Evolutionary conservation across 2,113 vertebrate genomes (phyloP).

Genomic region (Crotophaga sulcirostris): DNA sequence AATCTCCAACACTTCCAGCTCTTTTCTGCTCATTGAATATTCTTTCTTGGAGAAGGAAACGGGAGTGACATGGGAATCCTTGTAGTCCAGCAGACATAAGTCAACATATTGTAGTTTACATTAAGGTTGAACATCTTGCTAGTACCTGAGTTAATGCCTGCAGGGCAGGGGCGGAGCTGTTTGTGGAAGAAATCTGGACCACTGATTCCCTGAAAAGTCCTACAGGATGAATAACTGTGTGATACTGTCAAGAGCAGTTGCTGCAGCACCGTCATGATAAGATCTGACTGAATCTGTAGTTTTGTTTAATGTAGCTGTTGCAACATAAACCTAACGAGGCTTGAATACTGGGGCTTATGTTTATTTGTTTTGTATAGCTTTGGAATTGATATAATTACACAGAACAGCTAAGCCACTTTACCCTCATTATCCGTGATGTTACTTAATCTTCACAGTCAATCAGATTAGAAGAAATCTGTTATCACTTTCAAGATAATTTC

Average conservation of each 20-base stretch:
- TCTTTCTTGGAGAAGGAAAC: not conserved
- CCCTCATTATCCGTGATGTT: constrained; percentile 29
- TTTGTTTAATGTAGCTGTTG: constrained; percentile 20
- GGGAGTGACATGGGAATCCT: not conserved
- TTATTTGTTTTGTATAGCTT: constrained; percentile 50
- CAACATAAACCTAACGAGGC: constrained; percentile 32
- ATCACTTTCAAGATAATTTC: not conserved
- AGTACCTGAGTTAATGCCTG: not conserved
- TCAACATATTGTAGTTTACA: not conserved
- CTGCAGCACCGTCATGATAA: not conserved
- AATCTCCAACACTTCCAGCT: not conserved
- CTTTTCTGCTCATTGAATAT: not conserved
- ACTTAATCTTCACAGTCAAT: constrained; percentile 49
- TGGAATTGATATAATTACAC: constrained; percentile 54
- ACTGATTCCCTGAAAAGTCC: not conserved
- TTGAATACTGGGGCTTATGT: constrained; percentile 29
- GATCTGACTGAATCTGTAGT: constrained; percentile 5
- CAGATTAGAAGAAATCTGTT: constrained; percentile 7
- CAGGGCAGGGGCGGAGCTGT: not conserved
- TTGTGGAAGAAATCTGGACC: not conserved
- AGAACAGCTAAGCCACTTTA: constrained; percentile 33
- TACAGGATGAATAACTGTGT: not conserved
- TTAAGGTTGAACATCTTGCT: not conserved
- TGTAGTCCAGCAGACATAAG: not conserved
- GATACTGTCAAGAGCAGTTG: constrained; percentile 9